Evolutionary conservation across 1,140 invertebrate genomes (phyloP).

Genomic region (Listronotus bonariensis): DNA sequence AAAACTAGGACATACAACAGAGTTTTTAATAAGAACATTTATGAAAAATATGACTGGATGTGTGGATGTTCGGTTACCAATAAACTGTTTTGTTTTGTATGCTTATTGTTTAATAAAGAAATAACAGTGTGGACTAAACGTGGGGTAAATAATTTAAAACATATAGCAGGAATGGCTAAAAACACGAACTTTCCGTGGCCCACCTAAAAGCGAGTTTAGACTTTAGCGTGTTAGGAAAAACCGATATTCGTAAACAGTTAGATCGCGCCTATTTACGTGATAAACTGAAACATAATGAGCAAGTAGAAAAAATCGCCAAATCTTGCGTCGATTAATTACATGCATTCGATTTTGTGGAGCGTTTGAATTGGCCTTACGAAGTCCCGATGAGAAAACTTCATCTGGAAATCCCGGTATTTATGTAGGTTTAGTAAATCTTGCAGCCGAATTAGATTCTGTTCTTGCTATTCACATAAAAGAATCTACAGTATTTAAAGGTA

Average conservation of each 20-base stretch:
- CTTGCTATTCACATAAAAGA: constrained; percentile 43
- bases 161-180: constrained; percentile 24
- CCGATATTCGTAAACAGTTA: constrained; percentile 21
- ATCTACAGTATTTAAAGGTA: constrained; percentile 46
- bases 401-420: constrained; percentile 37
- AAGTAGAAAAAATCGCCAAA: constrained; percentile 49
- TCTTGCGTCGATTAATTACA: constrained; percentile 49
- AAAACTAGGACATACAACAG: no score
- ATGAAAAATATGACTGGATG: no score
- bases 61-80: no score
- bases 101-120: no score
- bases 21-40: no score
- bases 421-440: constrained; percentile 40
- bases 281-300: constrained; percentile 41
- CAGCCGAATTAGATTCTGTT: constrained; percentile 38
- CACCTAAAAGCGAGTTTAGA: constrained; percentile 21
- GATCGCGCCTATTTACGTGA: constrained; percentile 16
- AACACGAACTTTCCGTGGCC: constrained; percentile 17
- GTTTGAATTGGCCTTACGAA: constrained; percentile 43
- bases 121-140: no score
- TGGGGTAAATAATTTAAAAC: constrained; percentile 28
- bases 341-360: constrained; percentile 50
- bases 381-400: constrained; percentile 43
- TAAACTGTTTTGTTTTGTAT: no score
- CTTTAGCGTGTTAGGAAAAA: constrained; percentile 15